phyloP scores from a whole-genome alignment of 35 echinoderm and acorn worm species.

The Ophioderma brevispina region DNA sequence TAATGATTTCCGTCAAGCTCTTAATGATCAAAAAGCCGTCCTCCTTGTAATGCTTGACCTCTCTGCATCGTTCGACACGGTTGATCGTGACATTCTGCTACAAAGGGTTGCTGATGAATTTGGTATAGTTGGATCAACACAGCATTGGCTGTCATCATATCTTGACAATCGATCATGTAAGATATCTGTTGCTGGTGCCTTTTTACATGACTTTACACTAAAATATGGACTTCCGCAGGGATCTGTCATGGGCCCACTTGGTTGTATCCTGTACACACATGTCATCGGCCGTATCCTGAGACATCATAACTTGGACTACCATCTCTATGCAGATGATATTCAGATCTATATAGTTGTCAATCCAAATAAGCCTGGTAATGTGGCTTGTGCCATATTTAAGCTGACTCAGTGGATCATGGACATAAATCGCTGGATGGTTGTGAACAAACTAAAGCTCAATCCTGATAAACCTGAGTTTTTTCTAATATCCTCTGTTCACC shows the following conservation, averaged over 20 bases:
- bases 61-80: conserved; percentile 66
- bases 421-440: neutral
- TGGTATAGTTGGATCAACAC: neutral
- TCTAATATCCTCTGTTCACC: neutral
- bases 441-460: conserved; percentile 18
- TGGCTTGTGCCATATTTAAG: neutral
- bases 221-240: conserved; percentile 51
- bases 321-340: conserved; percentile 63
- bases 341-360: conserved; percentile 36
- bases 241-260: conserved; percentile 52
- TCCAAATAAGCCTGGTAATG: neutral
- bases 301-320: conserved; percentile 35
- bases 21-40: conserved; percentile 32
- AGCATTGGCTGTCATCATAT: conserved; percentile 26
- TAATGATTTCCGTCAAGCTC: conserved; percentile 46
- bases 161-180: conserved; percentile 9
- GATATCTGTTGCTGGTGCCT: conserved; percentile 1
- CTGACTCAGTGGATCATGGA: neutral
- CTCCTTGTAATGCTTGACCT: conserved; percentile 53
- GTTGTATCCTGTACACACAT: conserved; percentile 48
- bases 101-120: neutral
- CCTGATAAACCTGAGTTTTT: conserved; percentile 27
- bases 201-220: neutral
- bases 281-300: conserved; percentile 15
- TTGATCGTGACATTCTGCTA: conserved; percentile 32